These are phyloP conservation scores for Sebastes kiyomatsui DNA, from an alignment of 2,797 vertebrate species.

Conservation along the genomic window DNA sequence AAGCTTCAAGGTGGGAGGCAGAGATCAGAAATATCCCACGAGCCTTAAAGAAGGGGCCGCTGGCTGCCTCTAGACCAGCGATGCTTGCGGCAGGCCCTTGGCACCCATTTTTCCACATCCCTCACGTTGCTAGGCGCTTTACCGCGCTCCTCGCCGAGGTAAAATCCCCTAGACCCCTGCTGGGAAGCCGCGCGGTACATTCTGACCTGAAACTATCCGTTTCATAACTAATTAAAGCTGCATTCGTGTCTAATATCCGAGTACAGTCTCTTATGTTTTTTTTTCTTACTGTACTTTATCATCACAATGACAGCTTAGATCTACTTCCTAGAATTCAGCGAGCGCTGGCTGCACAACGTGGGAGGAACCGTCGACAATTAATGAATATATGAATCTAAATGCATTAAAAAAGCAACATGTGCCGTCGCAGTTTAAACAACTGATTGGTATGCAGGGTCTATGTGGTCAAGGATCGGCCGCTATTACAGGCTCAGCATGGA, in stretches of 20 bases:
- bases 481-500: conserved; percentile 51
- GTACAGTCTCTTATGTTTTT: conserved; percentile 11
- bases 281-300: conserved; percentile 32
- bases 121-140: neutral
- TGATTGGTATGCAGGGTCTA: conserved; percentile 45
- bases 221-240: conserved; percentile 53
- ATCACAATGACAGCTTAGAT: conserved; percentile 41
- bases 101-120: conserved; percentile 15
- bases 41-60: neutral
- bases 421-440: conserved; percentile 26
- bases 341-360: conserved; percentile 13
- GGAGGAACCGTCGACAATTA: conserved; percentile 11
- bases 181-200: neutral
- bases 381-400: conserved; percentile 39
- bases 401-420: conserved; percentile 30
- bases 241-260: conserved; percentile 40
- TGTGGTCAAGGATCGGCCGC: conserved; percentile 43
- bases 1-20: conserved; percentile 35
- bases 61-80: conserved; percentile 24
- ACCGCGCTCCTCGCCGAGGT: neutral
- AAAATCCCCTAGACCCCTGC: conserved; percentile 20
- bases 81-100: conserved; percentile 22
- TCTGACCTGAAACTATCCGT: conserved; percentile 46
- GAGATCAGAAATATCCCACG: conserved; percentile 38
- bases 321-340: conserved; percentile 3